Evolutionary conservation across 2,797 vertebrate species (phyloP).

Genomic region (Sebastes iracundus): DNA sequence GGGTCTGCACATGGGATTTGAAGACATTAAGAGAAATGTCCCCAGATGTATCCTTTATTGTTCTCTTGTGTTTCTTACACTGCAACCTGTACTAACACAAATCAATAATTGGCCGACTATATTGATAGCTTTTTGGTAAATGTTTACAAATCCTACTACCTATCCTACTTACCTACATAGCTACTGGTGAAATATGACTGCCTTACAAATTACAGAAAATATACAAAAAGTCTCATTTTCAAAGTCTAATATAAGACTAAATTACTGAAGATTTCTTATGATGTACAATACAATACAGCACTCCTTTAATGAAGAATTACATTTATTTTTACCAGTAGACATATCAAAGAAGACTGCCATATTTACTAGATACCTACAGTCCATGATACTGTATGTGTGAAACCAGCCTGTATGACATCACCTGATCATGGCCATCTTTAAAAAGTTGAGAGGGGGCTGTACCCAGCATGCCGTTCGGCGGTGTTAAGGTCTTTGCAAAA

Average conservation of each 20-base stretch:
- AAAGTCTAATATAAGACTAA: neutral
- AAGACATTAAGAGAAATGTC: neutral
- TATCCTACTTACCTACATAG: neutral
- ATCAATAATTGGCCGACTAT: neutral
- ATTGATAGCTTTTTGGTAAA: neutral
- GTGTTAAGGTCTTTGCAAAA: too few species aligned
- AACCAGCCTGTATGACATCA: constrained; percentile 34
- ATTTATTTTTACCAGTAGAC: neutral
- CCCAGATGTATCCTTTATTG: neutral
- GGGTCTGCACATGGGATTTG: neutral
- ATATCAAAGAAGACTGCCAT: neutral
- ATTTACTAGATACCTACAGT: neutral
- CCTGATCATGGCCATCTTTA: neutral
- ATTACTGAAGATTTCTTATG: neutral
- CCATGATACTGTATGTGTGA: constrained; percentile 1
- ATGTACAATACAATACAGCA: neutral
- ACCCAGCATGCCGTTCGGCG: neutral
- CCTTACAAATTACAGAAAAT: neutral
- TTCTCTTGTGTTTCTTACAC: neutral
- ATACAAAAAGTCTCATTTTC: neutral
- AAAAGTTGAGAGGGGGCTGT: neutral
- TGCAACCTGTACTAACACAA: neutral
- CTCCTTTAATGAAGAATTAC: neutral
- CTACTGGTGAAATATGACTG: neutral
- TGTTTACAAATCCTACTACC: neutral